Percentiles rank a stretch among this genome's conserved stretches.
Conservation (phyloP, 2,113 vertebrate species). For the Lichenostomus cassidix region DNA sequence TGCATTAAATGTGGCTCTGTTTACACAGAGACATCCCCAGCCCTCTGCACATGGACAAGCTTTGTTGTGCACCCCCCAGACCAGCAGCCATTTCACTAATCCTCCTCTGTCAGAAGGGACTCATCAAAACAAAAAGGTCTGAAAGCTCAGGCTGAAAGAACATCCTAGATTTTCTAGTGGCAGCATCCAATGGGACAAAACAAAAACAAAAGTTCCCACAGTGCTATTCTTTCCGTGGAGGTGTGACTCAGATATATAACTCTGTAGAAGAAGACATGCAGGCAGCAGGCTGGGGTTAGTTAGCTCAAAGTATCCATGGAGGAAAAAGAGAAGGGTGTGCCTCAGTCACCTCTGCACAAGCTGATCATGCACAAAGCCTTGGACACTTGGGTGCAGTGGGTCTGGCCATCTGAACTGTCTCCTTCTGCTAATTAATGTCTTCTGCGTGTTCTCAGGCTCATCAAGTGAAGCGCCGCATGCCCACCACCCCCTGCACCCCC, state of each 20-base stretch:
- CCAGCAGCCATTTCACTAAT: background rate
- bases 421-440: background rate
- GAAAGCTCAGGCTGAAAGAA: background rate
- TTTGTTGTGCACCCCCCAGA: background rate
- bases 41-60: background rate
- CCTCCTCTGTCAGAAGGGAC: background rate
- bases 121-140: background rate
- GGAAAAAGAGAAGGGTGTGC: background rate
- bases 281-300: background rate
- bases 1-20: background rate
- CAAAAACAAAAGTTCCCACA: background rate
- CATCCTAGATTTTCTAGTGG: background rate
- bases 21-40: background rate
- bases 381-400: background rate
- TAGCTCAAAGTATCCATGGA: background rate
- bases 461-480: conserved; percentile 89
- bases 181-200: background rate
- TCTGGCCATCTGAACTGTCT: background rate
- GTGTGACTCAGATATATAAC: background rate
- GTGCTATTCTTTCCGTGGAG: background rate
- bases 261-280: background rate
- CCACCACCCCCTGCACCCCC: conserved; percentile 93
- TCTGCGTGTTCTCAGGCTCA: conserved; percentile 75
- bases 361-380: background rate
- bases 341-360: background rate